phyloP scores from a whole-genome alignment of 2,888 invertebrate genomes.

The Tortrix viridana region DNA sequence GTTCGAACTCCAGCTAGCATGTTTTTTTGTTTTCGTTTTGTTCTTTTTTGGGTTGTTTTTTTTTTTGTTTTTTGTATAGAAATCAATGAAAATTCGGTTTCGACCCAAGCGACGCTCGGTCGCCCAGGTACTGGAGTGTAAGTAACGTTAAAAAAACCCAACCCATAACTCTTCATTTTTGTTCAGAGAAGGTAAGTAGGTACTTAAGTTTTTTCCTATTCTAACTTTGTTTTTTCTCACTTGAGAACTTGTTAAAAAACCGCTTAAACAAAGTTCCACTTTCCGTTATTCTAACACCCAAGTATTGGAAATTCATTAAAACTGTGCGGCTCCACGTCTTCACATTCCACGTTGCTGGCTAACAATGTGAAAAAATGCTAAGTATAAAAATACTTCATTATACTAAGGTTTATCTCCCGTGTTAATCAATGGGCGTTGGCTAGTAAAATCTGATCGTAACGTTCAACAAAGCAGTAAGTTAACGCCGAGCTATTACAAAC shows the following conservation, averaged over 20 bases:
- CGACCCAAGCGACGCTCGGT: no score
- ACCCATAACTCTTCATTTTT: no score
- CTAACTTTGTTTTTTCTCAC: neutral
- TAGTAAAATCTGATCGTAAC: conserved; percentile 60
- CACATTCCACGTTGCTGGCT: conserved; percentile 56
- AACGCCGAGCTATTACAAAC: conserved; percentile 30
- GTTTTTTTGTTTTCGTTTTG: no score
- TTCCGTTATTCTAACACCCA: conserved; percentile 11
- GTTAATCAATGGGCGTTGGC: conserved; percentile 78
- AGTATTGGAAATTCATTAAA: conserved; percentile 11
- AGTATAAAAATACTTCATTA: conserved; percentile 78
- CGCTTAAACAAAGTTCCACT: conserved; percentile 27
- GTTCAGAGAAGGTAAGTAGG: no score
- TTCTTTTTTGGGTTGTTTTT: no score
- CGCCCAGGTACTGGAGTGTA: no score
- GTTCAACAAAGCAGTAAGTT: conserved; percentile 47
- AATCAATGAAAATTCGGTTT: no score
- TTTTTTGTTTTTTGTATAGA: no score
- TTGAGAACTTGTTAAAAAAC: conserved; percentile 13
- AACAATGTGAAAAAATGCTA: conserved; percentile 76
- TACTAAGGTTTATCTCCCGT: conserved; percentile 71
- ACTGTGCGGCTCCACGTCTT: conserved; percentile 39
- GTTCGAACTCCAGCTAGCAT: no score
- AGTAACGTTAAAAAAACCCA: no score
- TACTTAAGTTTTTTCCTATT: no score